A percentile compares a stretch with the other conserved stretches of the same genome.
Evolutionary conservation across 2,113 vertebrate genomes (phyloP).

Genomic region (Neotoma lepida): DNA sequence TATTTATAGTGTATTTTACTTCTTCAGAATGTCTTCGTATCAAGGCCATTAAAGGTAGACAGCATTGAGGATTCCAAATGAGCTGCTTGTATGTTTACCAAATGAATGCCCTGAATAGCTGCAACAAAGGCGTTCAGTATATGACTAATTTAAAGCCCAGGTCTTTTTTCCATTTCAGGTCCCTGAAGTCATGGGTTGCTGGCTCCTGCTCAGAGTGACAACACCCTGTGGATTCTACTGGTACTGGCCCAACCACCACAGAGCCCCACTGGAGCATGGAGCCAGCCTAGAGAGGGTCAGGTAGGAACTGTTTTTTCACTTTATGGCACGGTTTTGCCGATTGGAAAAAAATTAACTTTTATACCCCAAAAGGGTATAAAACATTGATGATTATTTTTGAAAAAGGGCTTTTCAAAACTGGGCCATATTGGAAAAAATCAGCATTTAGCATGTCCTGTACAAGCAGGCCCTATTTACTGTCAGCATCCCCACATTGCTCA

Average conservation of each 20-base stretch:
- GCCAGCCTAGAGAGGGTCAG: slow-evolving; percentile 83
- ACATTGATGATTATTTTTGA: slow-evolving; percentile 74
- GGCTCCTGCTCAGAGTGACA: slow-evolving; percentile 85
- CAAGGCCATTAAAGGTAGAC: background rate
- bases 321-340: slow-evolving; percentile 86
- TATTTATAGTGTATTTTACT: background rate
- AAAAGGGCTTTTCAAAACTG: slow-evolving; percentile 84
- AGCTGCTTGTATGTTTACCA: slow-evolving; percentile 19
- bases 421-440: slow-evolving; percentile 88
- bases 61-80: background rate
- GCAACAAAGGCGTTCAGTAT: slow-evolving; percentile 53
- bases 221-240: slow-evolving; percentile 83
- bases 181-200: slow-evolving; percentile 83
- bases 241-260: slow-evolving; percentile 81
- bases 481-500: background rate
- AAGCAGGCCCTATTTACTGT: slow-evolving; percentile 54
- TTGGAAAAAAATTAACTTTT: slow-evolving; percentile 73
- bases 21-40: background rate
- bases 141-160: slow-evolving; percentile 77
- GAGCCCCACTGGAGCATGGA: slow-evolving; percentile 83
- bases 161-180: slow-evolving; percentile 85
- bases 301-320: slow-evolving; percentile 87
- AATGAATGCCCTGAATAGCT: slow-evolving; percentile 24
- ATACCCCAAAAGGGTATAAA: slow-evolving; percentile 70
- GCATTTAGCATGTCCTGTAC: slow-evolving; percentile 78